Evolutionary conservation across 2,113 vertebrate genomes (phyloP), one percentile per base, ranked within the genome.

Genomic region (Cololabis saira): DNA sequence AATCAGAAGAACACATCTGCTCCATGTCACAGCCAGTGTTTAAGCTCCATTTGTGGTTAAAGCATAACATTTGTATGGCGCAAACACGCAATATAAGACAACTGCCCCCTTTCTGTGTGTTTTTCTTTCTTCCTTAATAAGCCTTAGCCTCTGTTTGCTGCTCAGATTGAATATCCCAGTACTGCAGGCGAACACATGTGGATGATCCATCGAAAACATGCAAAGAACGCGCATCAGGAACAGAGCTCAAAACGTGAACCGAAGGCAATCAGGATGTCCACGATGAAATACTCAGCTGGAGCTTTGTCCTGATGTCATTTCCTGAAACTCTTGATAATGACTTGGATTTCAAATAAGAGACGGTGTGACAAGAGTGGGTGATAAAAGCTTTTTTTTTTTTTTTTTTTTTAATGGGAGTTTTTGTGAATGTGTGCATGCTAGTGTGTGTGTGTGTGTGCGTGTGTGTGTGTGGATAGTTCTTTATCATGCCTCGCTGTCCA

Each of bases 401-500:
- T 62, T 80, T 64, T 82, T 82, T 81, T 86, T 80, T 63, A 78
- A 84, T n/a, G 59, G 67, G 67, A 66, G 60, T 22, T 15, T 66
- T 55, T 21, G 16, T 9, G 24, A 48, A 17, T 53, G 72, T 61
- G 64, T 48, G 33, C 6, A 7, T 37, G 33, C 76, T 74, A 18
- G 51, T 60, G 55, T 60, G 55, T 16, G 16, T 21, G 48, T 40
- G 37, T 42, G 64, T 68, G 64, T 12, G 8, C 68, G 52, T 19
- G 21, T 40, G 47, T 16, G 42, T 49, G 75, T 74, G 74, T 22
- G n/a, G 19, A 8, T 40, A 62, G 72, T 74, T 85, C 78, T 91
- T 91, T 89, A 92, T 91, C 92, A 78, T 73, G 74, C 90, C 86
- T 90, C 61, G 64, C 80, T 75, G 87, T 91, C 91, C 88, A 91